Evolutionary conservation across 2,888 invertebrate genomes (phyloP).

Genomic region (Archips xylosteana): DNA sequence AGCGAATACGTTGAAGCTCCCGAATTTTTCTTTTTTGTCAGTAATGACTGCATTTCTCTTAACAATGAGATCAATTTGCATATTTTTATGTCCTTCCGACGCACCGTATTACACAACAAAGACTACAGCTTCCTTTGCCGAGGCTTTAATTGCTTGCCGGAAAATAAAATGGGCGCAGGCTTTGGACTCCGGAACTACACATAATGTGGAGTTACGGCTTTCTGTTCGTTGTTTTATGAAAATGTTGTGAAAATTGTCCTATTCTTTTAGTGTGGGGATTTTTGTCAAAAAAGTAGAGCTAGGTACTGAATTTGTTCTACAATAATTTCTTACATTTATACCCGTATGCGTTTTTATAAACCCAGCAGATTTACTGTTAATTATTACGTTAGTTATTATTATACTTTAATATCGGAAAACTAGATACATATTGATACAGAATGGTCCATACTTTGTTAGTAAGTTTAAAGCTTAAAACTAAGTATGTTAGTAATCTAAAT

Average conservation of each 20-base stretch:
- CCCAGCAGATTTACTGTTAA: too few relatives aligned
- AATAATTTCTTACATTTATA: too few relatives aligned
- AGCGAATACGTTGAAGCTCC: too few relatives aligned
- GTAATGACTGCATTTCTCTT: neutral
- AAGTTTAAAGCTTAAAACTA: too few relatives aligned
- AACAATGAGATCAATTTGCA: constrained; percentile 32
- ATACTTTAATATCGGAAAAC: too few relatives aligned
- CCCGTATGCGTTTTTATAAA: too few relatives aligned
- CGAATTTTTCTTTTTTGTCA: neutral
- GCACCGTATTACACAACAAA: constrained; percentile 23
- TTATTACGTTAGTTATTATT: too few relatives aligned
- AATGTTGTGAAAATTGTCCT: neutral
- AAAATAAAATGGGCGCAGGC: constrained; percentile 28
- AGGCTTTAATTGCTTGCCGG: constrained; percentile 29
- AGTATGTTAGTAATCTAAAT: too few relatives aligned
- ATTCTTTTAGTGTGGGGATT: neutral
- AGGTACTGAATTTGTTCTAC: too few relatives aligned
- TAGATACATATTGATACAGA: too few relatives aligned
- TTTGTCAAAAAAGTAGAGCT: neutral
- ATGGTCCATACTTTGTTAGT: too few relatives aligned
- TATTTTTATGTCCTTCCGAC: constrained; percentile 14
- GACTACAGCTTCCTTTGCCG: constrained; percentile 17
- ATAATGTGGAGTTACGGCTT: constrained; percentile 22
- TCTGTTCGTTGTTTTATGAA: neutral
- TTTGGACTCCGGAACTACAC: constrained; percentile 19